Conservation (phyloP, 2,888 invertebrate genomes). For the Synergus japonicus region DNA sequence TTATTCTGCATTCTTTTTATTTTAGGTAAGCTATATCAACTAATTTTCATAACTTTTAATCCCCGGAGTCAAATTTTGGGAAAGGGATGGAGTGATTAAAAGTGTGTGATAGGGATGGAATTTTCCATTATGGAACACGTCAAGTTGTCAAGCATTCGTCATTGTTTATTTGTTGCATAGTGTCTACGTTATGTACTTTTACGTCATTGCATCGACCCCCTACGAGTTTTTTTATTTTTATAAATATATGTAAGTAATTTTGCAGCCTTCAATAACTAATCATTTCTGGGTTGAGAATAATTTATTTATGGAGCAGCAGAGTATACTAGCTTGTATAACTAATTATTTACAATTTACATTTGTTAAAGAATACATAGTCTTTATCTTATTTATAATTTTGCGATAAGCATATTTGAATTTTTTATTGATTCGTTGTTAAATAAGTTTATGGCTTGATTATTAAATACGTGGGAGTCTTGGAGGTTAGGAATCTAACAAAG, state of each 20-base stretch:
- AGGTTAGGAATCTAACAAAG: neutral
- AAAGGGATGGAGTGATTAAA: neutral
- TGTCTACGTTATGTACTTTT: constrained; percentile 1
- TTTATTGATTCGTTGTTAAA: neutral
- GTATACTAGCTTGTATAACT: neutral
- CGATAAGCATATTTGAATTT: neutral
- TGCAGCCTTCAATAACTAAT: neutral
- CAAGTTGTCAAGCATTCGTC: constrained; percentile 6
- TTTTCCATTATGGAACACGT: constrained; percentile 39
- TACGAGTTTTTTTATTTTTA: neutral
- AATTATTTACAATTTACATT: neutral
- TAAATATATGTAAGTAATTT: neutral
- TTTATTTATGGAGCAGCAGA: neutral
- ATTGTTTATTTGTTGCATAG: constrained; percentile 31
- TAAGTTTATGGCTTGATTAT: neutral
- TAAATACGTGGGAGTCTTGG: neutral
- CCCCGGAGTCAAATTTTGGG: neutral
- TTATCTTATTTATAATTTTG: neutral
- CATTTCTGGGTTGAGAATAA: neutral
- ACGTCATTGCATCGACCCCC: constrained; percentile 8
- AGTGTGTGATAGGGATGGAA: constrained; percentile 12
- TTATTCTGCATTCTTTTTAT: constrained; percentile 32
- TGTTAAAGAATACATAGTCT: neutral
- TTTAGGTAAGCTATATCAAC: constrained; percentile 20
- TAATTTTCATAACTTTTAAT: neutral